Base-by-base conservation (phyloP, 2,888 invertebrate genomes). In the Chrysopilus asiliformis region DNA sequence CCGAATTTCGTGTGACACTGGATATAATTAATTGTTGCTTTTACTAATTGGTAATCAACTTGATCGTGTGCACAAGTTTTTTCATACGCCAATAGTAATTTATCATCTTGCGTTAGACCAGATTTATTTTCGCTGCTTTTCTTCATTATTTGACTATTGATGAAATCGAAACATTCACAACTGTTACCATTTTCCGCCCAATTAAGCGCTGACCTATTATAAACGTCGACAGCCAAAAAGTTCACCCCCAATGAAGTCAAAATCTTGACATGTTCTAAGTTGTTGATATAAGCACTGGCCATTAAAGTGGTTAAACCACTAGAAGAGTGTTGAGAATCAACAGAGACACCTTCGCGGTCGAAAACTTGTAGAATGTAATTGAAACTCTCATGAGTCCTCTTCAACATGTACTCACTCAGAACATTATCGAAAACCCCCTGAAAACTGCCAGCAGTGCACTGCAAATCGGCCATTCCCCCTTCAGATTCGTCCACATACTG, bases 41-140 rank as follows among this genome's bases (percentile, higher is more conserved):
- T 57, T 47, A 85, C 68, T 1, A 87, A 65, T 34, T 79, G 72
- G 43, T 75, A 73, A 57, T 87, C 82, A 5, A 82, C 71, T 36
- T 71, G n/a, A n/a, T n/a, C n/a, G n/a, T n/a, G n/a, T n/a, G n/a
- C n/a, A n/a, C n/a, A n/a, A n/a, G n/a, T n/a, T n/a, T n/a, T n/a
- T n/a, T n/a, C n/a, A n/a, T n/a, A n/a, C n/a, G n/a, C n/a, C n/a
- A n/a, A n/a, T n/a, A n/a, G n/a, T n/a, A n/a, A n/a, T n/a, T n/a
- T n/a, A n/a, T n/a, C n/a, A n/a, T n/a, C n/a, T n/a, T n/a, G n/a
- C n/a, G n/a, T n/a, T n/a, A n/a, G n/a, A n/a, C n/a, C n/a, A n/a
- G n/a, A n/a, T n/a, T n/a, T n/a, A n/a, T n/a, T n/a, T n/a, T n/a
- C n/a, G n/a, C n/a, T n/a, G n/a, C n/a, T n/a, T n/a, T n/a, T n/a